These are phyloP conservation scores for Colinus virginianus DNA, from an alignment of 2,113 vertebrate genomes.

Conservation along the genomic window DNA sequence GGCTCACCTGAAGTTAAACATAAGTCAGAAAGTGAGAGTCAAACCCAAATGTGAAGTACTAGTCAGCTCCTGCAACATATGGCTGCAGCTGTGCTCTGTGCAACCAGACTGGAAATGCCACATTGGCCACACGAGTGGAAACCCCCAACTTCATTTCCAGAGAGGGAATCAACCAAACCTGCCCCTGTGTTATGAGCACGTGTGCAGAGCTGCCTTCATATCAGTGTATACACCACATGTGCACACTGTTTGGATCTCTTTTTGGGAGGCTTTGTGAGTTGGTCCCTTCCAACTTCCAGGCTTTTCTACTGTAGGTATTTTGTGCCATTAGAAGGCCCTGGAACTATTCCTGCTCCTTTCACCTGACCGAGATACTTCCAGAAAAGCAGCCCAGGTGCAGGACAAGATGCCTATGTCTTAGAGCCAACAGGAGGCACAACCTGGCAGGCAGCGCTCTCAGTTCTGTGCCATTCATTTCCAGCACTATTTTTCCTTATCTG, in stretches of 20 bases:
- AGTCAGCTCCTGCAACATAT: neutral
- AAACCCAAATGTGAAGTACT: neutral
- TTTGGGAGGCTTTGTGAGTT: neutral
- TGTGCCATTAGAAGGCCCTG: neutral
- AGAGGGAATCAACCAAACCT: neutral
- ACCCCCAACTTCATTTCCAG: neutral
- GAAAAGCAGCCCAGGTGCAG: neutral
- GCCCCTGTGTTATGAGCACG: accelerated
- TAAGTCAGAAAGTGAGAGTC: neutral
- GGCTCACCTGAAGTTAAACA: slow-evolving; percentile 79
- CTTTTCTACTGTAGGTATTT: neutral
- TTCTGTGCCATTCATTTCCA: neutral
- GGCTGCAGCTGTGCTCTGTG: neutral
- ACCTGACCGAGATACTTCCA: neutral
- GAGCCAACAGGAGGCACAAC: neutral
- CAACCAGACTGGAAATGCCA: slow-evolving; percentile 2
- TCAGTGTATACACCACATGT: accelerated
- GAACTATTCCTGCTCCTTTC: neutral
- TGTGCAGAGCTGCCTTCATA: neutral
- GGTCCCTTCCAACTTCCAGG: neutral
- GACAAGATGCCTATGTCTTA: no score
- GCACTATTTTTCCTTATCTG: neutral
- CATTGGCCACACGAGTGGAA: neutral
- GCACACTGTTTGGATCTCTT: neutral
- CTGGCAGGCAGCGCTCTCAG: neutral